Evolutionary conservation across 2,797 vertebrate genomes (phyloP).

Genomic region (Ctenopoma multispine): DNA sequence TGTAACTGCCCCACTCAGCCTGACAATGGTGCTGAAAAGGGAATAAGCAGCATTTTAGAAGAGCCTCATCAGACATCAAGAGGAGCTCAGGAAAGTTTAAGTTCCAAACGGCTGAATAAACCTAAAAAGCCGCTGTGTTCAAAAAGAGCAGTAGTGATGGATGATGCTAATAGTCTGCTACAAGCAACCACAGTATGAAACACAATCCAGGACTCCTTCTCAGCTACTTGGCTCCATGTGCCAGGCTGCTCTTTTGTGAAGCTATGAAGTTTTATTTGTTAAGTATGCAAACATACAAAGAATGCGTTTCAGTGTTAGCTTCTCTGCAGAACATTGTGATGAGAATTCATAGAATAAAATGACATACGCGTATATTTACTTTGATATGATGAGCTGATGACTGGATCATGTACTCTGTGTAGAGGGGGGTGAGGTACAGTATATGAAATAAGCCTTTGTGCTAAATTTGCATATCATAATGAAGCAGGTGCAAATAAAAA

Average conservation of each 20-base stretch:
- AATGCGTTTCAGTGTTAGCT: too few relatives aligned
- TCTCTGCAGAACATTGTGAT: too few relatives aligned
- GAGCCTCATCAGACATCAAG: slow-evolving; percentile 23
- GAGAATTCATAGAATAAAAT: too few relatives aligned
- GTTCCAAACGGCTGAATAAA: neutral
- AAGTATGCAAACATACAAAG: too few relatives aligned
- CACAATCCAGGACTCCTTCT: neutral
- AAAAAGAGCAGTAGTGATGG: neutral
- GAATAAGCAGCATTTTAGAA: slow-evolving; percentile 3
- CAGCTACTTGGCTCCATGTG: slow-evolving; percentile 9
- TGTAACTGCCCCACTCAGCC: neutral
- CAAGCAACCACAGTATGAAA: slow-evolving; percentile 1
- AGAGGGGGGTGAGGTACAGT: too few relatives aligned
- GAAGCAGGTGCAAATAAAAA: neutral
- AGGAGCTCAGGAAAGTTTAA: neutral
- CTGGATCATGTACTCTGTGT: too few relatives aligned
- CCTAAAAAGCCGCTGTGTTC: neutral
- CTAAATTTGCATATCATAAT: too few relatives aligned
- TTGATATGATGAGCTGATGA: too few relatives aligned
- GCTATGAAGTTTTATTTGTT: too few relatives aligned
- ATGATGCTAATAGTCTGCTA: neutral
- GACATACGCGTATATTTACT: too few relatives aligned
- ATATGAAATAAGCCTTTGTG: too few relatives aligned
- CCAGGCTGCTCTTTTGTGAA: too few relatives aligned
- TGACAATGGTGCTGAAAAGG: slow-evolving; percentile 7